Conservation (phyloP, 2,888 invertebrate species). For the Deilephila elpenor region DNA sequence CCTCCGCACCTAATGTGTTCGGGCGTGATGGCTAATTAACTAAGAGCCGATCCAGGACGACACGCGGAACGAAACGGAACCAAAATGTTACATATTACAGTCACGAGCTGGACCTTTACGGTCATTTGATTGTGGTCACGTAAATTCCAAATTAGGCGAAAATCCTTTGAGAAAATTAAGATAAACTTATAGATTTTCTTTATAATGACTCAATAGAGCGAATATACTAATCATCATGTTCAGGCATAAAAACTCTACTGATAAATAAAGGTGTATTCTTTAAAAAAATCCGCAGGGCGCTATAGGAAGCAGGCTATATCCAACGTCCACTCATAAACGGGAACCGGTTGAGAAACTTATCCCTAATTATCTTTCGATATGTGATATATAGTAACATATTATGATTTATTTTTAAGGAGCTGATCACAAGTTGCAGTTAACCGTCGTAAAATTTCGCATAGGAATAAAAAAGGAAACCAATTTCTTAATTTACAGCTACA, state of each 20-base stretch:
- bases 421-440: too few species aligned
- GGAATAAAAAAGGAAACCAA: too few species aligned
- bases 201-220: neutral
- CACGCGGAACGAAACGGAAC: neutral
- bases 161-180: neutral
- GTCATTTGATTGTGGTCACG: neutral
- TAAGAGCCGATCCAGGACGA: conserved; percentile 16
- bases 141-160: neutral
- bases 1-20: conserved; percentile 10
- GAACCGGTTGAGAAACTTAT: too few species aligned
- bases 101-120: conserved; percentile 9
- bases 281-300: too few species aligned
- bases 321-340: too few species aligned
- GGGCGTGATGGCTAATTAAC: conserved; percentile 22
- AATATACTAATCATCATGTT: neutral
- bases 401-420: too few species aligned
- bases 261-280: too few species aligned
- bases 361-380: too few species aligned
- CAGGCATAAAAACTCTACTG: neutral
- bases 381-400: too few species aligned
- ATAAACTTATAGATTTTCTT: neutral
- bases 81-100: conserved; percentile 33
- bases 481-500: too few species aligned
- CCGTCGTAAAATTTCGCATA: too few species aligned
- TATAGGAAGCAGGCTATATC: too few species aligned